These are phyloP conservation scores for Ostrea denselamellosa DNA, from an alignment of 1,140 invertebrate genomes.

Conservation along the genomic window DNA sequence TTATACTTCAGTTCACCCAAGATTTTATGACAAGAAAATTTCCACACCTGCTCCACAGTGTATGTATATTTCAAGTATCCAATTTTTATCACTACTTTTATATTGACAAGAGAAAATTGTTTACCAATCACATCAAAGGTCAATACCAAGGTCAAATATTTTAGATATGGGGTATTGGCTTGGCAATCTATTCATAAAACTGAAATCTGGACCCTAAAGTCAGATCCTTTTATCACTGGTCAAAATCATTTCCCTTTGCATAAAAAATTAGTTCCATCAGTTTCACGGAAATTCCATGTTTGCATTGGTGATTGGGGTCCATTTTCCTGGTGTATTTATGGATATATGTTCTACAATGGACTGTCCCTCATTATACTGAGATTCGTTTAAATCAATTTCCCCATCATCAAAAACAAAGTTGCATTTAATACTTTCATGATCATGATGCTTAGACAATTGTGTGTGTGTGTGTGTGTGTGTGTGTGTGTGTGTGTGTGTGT, in stretches of 20 bases:
- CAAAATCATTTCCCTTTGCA: background rate
- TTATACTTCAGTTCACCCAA: background rate
- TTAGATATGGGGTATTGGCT: background rate
- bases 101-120: background rate
- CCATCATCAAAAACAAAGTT: too few species aligned
- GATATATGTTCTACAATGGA: too few species aligned
- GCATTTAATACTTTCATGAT: too few species aligned
- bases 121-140: slow-evolving; percentile 26
- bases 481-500: too few species aligned
- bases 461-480: too few species aligned
- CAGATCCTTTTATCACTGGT: background rate
- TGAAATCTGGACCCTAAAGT: background rate
- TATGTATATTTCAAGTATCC: slow-evolving; percentile 3
- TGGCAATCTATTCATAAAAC: background rate
- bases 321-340: too few species aligned
- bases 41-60: background rate
- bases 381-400: too few species aligned
- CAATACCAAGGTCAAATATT: slow-evolving; percentile 4
- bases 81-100: background rate
- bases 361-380: too few species aligned
- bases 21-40: background rate
- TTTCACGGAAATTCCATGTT: too few species aligned
- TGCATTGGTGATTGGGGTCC: too few species aligned
- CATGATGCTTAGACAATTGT: too few species aligned
- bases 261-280: too few species aligned